Evolutionary conservation across 2,113 vertebrate genomes (phyloP).

Genomic region (Edolisoma coerulescens): DNA sequence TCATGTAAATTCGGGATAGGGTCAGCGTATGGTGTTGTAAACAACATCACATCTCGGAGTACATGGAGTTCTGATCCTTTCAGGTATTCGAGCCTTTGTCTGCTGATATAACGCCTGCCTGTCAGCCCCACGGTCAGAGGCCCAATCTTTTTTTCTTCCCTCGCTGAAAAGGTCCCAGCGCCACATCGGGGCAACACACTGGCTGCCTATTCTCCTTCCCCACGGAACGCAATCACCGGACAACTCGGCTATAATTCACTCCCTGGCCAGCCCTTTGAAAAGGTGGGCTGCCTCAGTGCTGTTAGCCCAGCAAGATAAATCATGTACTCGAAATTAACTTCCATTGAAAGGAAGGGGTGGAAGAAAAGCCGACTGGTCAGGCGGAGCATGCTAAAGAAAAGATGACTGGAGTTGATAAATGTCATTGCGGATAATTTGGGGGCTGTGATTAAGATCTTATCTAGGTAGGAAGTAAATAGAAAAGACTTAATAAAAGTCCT

Average conservation of each 20-base stretch:
- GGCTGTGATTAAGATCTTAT: slow-evolving; percentile 89
- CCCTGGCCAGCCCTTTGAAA: slow-evolving; percentile 83
- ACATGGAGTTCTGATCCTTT: slow-evolving; percentile 78
- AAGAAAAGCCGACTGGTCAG: slow-evolving; percentile 77
- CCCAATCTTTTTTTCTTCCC: slow-evolving; percentile 82
- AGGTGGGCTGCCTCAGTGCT: slow-evolving; percentile 81
- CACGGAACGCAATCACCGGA: slow-evolving; percentile 91
- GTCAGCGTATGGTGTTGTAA: slow-evolving; percentile 67
- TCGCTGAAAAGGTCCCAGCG: slow-evolving; percentile 82
- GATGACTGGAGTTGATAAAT: slow-evolving; percentile 83
- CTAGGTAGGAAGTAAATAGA: slow-evolving; percentile 85
- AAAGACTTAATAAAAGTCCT: slow-evolving; percentile 79
- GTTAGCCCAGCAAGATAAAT: slow-evolving; percentile 86
- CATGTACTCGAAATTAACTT: slow-evolving; percentile 90
- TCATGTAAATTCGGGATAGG: slow-evolving; percentile 65
- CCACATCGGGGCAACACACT: slow-evolving; percentile 80
- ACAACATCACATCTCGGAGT: slow-evolving; percentile 65
- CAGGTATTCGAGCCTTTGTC: slow-evolving; percentile 86
- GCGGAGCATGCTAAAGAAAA: slow-evolving; percentile 73
- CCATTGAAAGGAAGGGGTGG: slow-evolving; percentile 82
- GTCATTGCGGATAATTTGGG: slow-evolving; percentile 85
- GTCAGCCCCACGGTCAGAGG: slow-evolving; percentile 81
- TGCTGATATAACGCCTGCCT: slow-evolving; percentile 77
- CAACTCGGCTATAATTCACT: slow-evolving; percentile 88
- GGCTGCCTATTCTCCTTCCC: slow-evolving; percentile 85